Evolutionary conservation across 2,888 invertebrate species (phyloP).

Genomic region (Venusia cambrica): DNA sequence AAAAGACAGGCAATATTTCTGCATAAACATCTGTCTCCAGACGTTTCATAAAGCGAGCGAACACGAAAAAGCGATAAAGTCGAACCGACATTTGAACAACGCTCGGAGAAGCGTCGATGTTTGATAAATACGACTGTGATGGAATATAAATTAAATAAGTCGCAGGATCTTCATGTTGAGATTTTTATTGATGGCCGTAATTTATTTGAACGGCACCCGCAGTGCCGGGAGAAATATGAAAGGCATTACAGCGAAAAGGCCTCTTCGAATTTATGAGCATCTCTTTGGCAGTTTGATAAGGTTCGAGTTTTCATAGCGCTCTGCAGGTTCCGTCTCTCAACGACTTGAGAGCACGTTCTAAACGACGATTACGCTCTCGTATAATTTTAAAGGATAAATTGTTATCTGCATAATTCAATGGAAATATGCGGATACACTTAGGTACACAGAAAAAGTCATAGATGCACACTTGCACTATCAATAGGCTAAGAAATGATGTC

Average conservation of each 20-base stretch:
- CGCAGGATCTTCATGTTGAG: slow-evolving; percentile 69
- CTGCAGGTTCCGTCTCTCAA: slow-evolving; percentile 29
- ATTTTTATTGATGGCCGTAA: slow-evolving; percentile 79
- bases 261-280: slow-evolving; percentile 76
- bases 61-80: slow-evolving; percentile 35
- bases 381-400: slow-evolving; percentile 7
- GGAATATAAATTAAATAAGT: slow-evolving; percentile 81
- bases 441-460: too few species aligned
- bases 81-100: slow-evolving; percentile 29
- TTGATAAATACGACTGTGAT: slow-evolving; percentile 74
- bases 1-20: slow-evolving; percentile 29
- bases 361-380: slow-evolving; percentile 14
- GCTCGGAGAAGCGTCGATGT: slow-evolving; percentile 48
- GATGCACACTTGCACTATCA: too few species aligned
- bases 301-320: slow-evolving; percentile 43
- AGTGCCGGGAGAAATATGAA: slow-evolving; percentile 77
- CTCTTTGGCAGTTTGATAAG: slow-evolving; percentile 71
- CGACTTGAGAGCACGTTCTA: slow-evolving; percentile 27
- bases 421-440: too few species aligned
- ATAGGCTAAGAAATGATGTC: too few species aligned
- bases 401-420: too few species aligned
- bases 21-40: slow-evolving; percentile 31
- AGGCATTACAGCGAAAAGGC: slow-evolving; percentile 78
- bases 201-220: slow-evolving; percentile 78
- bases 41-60: slow-evolving; percentile 30